Percentiles rank a stretch among this genome's conserved stretches.
Evolutionary conservation across 1,140 invertebrate genomes (phyloP).

Genomic region (Caenorhabditis inopinata): DNA sequence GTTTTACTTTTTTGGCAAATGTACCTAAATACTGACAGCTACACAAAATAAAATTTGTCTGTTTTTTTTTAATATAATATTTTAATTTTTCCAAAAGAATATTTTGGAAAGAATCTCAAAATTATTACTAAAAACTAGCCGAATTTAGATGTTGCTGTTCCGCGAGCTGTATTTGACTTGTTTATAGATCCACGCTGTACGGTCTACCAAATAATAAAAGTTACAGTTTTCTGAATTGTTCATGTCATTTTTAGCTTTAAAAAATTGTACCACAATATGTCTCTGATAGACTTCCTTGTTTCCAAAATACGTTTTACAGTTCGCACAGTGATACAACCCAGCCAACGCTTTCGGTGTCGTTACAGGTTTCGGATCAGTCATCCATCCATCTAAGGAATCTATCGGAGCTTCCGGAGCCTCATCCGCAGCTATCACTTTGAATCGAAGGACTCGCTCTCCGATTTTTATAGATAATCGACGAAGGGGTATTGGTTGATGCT

Average conservation of each 20-base stretch:
- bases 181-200: no score
- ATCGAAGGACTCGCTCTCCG: constrained; percentile 21
- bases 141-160: no score
- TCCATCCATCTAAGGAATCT: neutral
- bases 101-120: no score
- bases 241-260: no score
- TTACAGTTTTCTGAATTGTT: neutral
- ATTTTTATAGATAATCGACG: constrained; percentile 3
- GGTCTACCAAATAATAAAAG: no score
- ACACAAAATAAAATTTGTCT: no score
- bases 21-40: no score
- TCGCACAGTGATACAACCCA: constrained; percentile 18
- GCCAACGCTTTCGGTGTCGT: neutral
- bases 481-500: neutral
- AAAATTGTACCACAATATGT: neutral
- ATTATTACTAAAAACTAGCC: no score
- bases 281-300: constrained; percentile 19
- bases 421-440: constrained; percentile 13
- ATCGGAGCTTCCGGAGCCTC: neutral
- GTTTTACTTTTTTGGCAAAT: no score
- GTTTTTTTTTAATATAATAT: no score
- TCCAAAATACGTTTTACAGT: neutral
- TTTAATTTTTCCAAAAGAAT: no score
- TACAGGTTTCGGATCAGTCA: neutral
- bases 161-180: no score